Base-by-base conservation (phyloP, 2,888 invertebrate species). In the Stenoptilia bipunctidactyla region DNA sequence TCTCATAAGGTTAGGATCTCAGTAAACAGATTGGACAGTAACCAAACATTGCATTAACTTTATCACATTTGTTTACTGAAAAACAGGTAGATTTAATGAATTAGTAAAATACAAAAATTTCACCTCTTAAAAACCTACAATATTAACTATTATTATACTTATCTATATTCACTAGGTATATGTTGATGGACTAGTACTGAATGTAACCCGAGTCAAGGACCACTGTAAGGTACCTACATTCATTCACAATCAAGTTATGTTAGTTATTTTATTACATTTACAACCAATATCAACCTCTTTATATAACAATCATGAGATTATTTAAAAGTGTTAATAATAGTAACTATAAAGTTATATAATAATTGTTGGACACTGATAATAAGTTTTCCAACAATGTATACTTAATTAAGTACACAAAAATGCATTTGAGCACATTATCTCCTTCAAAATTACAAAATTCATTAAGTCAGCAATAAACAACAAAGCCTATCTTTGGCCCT, bases 181-280 rank as follows among this genome's bases (percentile, higher is more conserved):
- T 53, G 54, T 61, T 56, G 62, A 70, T 64, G 62, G 76, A 77
- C 76, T 76, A 76, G 76, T 67, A 63, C 67, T 65, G 53, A 67
- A 66, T 66, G 66, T 60, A 67, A 59, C 30, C 30, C 55, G 55
- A 58, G 56, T 62, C 53, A 61, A 30, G 40, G 34, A 45, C 37
- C n/a, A n/a, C 13, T 38, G 39, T 30, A 4, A 30, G 30, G 30
- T 30, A 30, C 30, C 12, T 30, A 10, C 12, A 25, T 30, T n/a
- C 40, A 40, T 36, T 37, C 27, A n/a, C 36, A 15, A 13, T 35
- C 37, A 43, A 38, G 40, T 27, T 34, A 4, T 30, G 6, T 30
- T 30, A 8, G 30, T 30, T 30, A 30, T 13, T 33, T 36, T 10
- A 12, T 40, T 27, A 27, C 33, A 39, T 14, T 15, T 34, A 27